These are phyloP conservation scores for Dromococcyx pavoninus DNA, from an alignment of 2,797 vertebrate species.

Conservation along the genomic window DNA sequence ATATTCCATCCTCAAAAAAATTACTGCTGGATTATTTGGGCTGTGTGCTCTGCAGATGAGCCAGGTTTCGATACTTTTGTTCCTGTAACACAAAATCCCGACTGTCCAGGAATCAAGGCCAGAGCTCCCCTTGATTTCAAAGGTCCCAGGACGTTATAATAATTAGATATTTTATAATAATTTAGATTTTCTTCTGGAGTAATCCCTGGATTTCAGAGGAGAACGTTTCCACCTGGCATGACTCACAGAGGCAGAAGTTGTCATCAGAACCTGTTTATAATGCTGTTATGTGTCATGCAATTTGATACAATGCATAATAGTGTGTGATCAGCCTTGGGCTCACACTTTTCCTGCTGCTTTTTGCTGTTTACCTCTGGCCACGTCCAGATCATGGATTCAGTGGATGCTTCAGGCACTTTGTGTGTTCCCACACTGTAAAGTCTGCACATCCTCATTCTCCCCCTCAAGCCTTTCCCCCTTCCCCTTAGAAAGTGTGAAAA, in stretches of 20 bases:
- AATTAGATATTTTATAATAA: no score
- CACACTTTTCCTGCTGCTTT: neutral
- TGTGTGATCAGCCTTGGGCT: rapidly evolving
- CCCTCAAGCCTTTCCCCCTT: neutral
- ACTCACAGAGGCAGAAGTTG: neutral
- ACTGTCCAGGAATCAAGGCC: neutral
- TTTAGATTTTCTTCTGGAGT: neutral
- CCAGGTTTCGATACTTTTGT: neutral
- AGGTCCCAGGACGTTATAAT: neutral
- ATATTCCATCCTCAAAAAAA: neutral
- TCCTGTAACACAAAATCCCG: rapidly evolving
- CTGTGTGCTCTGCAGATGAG: neutral
- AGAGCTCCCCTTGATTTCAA: neutral
- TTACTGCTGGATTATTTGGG: neutral
- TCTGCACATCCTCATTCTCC: neutral
- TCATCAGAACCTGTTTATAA: neutral
- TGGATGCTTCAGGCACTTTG: rapidly evolving
- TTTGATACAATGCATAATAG: rapidly evolving
- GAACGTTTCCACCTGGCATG: rapidly evolving
- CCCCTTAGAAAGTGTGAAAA: neutral
- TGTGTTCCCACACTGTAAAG: rapidly evolving
- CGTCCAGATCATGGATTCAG: rapidly evolving
- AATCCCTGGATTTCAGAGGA: neutral
- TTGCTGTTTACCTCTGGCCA: neutral
- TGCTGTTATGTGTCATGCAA: rapidly evolving